A percentile compares a stretch with the other conserved stretches of the same genome.
phyloP scores from a whole-genome alignment of 2,888 invertebrate genomes.

The Pyrgus malvae region DNA sequence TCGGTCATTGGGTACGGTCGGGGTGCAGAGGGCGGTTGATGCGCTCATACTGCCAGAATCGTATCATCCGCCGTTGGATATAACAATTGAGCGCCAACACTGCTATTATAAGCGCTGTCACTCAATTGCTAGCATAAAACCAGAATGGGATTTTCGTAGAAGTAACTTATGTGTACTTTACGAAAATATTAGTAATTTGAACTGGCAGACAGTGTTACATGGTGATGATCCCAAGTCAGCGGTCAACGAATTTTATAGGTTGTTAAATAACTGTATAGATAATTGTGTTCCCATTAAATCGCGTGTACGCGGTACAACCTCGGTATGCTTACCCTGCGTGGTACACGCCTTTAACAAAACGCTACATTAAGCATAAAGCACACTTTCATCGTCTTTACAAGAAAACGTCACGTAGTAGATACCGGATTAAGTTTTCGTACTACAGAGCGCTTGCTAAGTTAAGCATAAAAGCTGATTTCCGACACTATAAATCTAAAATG shows the following conservation, averaged over 20 bases:
- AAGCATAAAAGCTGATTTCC: not conserved
- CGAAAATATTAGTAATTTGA: not conserved
- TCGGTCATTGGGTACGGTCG: not conserved
- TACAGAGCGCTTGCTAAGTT: not conserved
- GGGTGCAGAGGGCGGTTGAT: not conserved
- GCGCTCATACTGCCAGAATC: not conserved
- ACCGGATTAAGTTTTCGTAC: not conserved
- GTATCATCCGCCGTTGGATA: not conserved
- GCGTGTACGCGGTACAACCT: not conserved
- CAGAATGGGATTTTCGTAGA: not conserved
- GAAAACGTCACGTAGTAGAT: not conserved
- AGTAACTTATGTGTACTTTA: not conserved
- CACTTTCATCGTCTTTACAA: not conserved
- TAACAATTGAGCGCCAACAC: not conserved
- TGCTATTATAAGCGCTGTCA: not conserved
- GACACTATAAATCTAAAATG: not conserved
- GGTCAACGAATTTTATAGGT: not conserved
- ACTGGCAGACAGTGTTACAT: not conserved
- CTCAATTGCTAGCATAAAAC: too few species aligned
- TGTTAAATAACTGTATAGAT: not conserved
- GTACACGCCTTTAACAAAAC: conserved; percentile 1
- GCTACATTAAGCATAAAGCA: not conserved
- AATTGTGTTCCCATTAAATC: not conserved
- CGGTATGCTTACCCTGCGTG: not conserved
- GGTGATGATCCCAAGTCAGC: not conserved